Evolutionary conservation across 1,140 invertebrate species (phyloP), one percentile per base, ranked within the genome.

Genomic region (Drosophila setifemur): DNA sequence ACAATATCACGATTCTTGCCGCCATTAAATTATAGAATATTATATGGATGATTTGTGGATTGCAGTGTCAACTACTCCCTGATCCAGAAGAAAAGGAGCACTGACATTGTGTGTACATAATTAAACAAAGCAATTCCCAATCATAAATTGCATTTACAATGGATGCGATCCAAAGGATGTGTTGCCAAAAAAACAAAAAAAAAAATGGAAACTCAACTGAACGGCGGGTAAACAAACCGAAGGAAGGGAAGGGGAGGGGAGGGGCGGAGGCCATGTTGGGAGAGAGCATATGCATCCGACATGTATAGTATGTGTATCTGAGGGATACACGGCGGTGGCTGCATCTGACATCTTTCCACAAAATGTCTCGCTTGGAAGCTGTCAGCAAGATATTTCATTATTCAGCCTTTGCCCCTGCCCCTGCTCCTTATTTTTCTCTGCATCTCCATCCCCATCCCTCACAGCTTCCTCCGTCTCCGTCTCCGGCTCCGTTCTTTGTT

Each of bases 361-460:
- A 83, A 83, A 83, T 85, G 79, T 74, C 78, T 85, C 48, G 61
- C 79, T 44, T 85, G 55, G 52, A 63, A 45, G 70, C 53, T 81
- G 63, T 74, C 75, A 70, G 76, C 48, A 52, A 40, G 68, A 74
- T 66, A 61, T 83, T 54, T 31, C 70, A 64, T 55, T 48, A 53
- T 67, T 57, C 33, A 23, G 60, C 40, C 29, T 2, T 28, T 28
- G 26, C 26, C 26, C 26, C 33, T 37, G 33, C 12, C 14, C 1
- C 33, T 37, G 33, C 33, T 3, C 33, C 33, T 14, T 1, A 9
- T 9, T 9, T 8, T 1, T 7, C 31, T 23, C 12, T 43, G 7
- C 23, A n/a, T n/a, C 2, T 35, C 31, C 11, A n/a, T n/a, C n/a
- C n/a, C 31, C 19, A 49, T 29, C 35, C 11, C 33, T 28, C 23